Conservation (phyloP, 35 echinoderm and acorn worm genomes). For the Strongylocentrotus purpuratus region DNA sequence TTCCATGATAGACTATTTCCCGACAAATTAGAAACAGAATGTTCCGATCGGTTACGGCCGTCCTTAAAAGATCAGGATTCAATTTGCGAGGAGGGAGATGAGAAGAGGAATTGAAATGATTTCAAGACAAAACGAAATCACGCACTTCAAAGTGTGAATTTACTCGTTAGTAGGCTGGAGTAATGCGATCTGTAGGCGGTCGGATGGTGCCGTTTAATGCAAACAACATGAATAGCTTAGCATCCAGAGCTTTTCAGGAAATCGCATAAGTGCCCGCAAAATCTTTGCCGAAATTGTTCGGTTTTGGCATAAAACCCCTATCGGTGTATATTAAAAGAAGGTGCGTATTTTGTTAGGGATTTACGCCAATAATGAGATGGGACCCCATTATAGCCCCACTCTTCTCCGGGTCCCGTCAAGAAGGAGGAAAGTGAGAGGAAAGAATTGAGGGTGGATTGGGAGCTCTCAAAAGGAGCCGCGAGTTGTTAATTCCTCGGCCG, state of each 20-base stretch:
- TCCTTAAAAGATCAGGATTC: conserved; percentile 4
- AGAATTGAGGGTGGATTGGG: neutral
- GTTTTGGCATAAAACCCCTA: conserved; percentile 17
- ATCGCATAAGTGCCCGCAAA: conserved; percentile 48
- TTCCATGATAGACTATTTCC: neutral
- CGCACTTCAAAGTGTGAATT: neutral
- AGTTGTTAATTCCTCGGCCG: conserved; percentile 24
- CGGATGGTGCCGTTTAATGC: conserved; percentile 7
- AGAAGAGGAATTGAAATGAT: neutral
- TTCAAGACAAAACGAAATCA: neutral
- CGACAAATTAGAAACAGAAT: conserved; percentile 6
- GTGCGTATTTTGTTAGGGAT: conserved; percentile 47
- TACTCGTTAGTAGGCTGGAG: neutral
- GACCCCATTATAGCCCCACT: neutral
- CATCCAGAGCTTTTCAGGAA: conserved; percentile 14
- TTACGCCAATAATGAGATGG: conserved; percentile 16
- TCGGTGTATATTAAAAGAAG: conserved; percentile 17
- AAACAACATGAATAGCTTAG: conserved; percentile 31
- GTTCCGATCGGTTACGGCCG: neutral
- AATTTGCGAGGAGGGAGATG: neutral
- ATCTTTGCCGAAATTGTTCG: conserved; percentile 3
- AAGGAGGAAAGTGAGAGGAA: neutral
- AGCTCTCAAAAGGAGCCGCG: conserved; percentile 25
- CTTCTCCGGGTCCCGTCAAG: neutral
- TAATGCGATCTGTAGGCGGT: conserved; percentile 37